Evolutionary conservation across 1,140 invertebrate species (phyloP), one percentile per base, ranked within the genome.

Genomic region (Sitodiplosis mosellana): DNA sequence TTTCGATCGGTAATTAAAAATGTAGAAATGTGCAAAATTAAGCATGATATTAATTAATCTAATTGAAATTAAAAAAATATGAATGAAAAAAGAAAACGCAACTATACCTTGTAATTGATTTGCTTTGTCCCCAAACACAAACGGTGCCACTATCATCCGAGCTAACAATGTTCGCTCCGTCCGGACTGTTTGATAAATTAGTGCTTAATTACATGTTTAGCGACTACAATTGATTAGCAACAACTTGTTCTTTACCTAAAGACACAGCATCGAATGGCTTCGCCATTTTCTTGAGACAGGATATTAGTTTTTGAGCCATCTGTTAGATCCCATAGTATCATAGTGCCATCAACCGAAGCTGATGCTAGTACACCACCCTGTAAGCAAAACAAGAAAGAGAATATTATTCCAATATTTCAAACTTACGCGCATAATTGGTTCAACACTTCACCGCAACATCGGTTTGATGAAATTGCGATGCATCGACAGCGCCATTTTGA

Each of bases 341-440:
- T 64, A 46, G 61, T 69, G 3, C 76, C 76, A 61, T 78, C 76
- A 10, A 71, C 71, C 2, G 74, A 77, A 43, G 68, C 68, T 11
- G 73, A 68, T 4, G 70, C 73, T 15, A 78, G 54, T 14, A 72
- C 58, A 10, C 64, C 69, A n/a, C 71, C 71, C 54, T 66, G 65
- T 2, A 2, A 43, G 10, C 3, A 27, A 27, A 27, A 10, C 27
- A 27, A 27, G 3, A 5, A 3, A 27, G 10, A 27, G 27, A 3
- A 27, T 5, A 27, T 27, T 27, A 27, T 27, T 27, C 10, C 10
- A 10, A 5, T 3, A 10, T 27, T 27, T 27, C 27, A 27, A 27
- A 27, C 10, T 3, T 5, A 27, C 27, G 27, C 27, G 27, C 27
- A 3, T 10, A 10, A 5, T 27, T 27, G 10, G 10, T 27, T 27